These are phyloP conservation scores for Rotaria sp. DNA, from an alignment of 2,888 invertebrate genomes.

Conservation along the genomic window DNA sequence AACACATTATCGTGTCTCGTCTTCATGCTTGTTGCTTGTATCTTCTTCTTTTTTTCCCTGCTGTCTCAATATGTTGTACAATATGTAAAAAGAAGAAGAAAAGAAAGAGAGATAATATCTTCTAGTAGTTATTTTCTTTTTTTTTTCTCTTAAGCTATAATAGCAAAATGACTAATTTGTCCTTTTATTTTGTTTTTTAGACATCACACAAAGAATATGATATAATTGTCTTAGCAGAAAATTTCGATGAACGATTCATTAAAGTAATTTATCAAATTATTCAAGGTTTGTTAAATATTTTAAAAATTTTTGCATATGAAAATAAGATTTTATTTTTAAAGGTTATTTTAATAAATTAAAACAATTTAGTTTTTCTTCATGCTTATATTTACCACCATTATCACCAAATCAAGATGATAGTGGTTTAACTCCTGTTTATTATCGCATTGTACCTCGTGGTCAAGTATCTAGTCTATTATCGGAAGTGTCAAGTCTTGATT, in stretches of 20 bases:
- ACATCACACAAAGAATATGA: conserved; percentile 56
- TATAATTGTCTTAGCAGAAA: conserved; percentile 50
- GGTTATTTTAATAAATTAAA: conserved; percentile 36
- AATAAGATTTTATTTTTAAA: neutral
- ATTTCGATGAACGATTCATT: conserved; percentile 50
- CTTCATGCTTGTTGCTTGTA: neutral
- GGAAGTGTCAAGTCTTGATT: conserved; percentile 56
- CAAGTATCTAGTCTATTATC: conserved; percentile 51
- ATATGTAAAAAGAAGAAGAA: neutral
- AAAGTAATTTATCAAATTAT: conserved; percentile 50
- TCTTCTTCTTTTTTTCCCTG: neutral
- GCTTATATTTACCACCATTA: conserved; percentile 38
- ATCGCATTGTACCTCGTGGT: conserved; percentile 54
- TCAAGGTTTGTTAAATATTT: conserved; percentile 51
- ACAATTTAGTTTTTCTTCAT: conserved; percentile 32
- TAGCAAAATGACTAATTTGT: neutral
- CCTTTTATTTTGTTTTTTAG: conserved; percentile 44
- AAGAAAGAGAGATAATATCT: neutral
- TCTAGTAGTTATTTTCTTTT: neutral
- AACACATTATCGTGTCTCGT: neutral
- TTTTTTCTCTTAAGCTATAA: neutral
- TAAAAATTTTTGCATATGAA: conserved; percentile 41
- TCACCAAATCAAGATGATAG: conserved; percentile 27
- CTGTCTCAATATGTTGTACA: neutral
- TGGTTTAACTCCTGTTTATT: conserved; percentile 52